These are phyloP conservation scores for Catharus fuscescens DNA, from an alignment of 2,113 vertebrate genomes.

Conservation along the genomic window DNA sequence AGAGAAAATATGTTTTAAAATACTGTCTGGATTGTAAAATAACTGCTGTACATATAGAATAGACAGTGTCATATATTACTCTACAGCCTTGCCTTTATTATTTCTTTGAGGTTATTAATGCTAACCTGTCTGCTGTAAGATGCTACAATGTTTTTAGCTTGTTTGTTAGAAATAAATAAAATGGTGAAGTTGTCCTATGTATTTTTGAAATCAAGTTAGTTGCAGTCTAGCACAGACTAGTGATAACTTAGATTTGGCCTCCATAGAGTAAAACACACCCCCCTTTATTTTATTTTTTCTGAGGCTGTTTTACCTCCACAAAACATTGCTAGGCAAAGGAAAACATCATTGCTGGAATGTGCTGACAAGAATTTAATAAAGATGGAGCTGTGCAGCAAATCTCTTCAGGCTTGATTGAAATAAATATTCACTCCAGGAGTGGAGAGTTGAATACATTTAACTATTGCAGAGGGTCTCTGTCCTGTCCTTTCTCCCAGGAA, in stretches of 20 bases:
- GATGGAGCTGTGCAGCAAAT: background rate
- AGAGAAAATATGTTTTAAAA: background rate
- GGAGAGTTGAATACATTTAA: background rate
- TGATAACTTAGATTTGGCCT: background rate
- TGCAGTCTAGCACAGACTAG: background rate
- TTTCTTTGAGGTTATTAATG: background rate
- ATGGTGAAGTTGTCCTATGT: background rate
- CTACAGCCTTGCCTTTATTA: background rate
- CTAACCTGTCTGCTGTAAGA: background rate
- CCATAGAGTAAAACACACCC: background rate
- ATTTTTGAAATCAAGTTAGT: background rate
- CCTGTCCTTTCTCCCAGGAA: background rate
- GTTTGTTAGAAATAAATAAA: background rate
- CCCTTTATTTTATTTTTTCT: background rate
- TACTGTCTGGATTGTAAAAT: background rate
- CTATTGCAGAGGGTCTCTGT: background rate
- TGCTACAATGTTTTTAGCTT: background rate
- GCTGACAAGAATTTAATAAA: conserved; percentile 51
- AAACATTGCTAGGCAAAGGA: conserved; percentile 40
- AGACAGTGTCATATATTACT: background rate
- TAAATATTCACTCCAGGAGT: background rate
- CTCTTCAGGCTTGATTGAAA: conserved; percentile 20
- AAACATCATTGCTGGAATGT: conserved; percentile 47
- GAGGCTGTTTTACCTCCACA: background rate
- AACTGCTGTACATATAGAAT: background rate